Evolutionary conservation across 2,113 vertebrate species (phyloP), one percentile per base, ranked within the genome.

Genomic region (Poeciliopsis occidentalis): DNA sequence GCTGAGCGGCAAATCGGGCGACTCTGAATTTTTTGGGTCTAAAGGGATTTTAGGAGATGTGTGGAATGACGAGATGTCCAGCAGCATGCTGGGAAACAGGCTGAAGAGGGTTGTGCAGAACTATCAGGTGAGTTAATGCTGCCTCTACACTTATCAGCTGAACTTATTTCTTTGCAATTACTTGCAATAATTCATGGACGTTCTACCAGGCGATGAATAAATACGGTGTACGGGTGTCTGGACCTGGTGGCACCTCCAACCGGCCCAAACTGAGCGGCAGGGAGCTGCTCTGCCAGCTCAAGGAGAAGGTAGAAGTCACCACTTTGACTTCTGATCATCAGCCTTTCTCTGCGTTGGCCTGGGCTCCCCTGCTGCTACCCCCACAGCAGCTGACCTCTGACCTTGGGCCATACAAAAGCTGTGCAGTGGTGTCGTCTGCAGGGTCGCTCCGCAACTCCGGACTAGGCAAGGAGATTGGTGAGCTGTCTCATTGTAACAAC

Each of bases 11-110:
- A 75, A 22, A 30, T 62, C 39, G 0, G 68, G 83, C 0, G 93
- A 94, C 3, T 80, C 84, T 0, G 92, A 90, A 69, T 86, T 94
- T 60, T 94, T 94, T 4, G 89, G 87, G 13, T 83, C 89, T 17
- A 78, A 92, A 1, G 89, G 91, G 26, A 75, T 76, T 7, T 37
- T 91, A 39, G 92, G 90, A 13, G 79, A 90, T 10, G 92, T 94
- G 11, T 95, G 94, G 95, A 76, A 95, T 1, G 94, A 95, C 0
- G 91, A 95, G 74, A 95, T 94, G 93, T 95, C 94, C 62, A 93
- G 86, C 31, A 90, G 34, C 85, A 94, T 93, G 92, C 90, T 95
- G 80, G 90, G 91, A 1, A 91, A 64, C 71, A 71, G 94, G 44
- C 88, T 95, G 76, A 93, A 74, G 87, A 95, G 92, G 60, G 94